phyloP scores from a whole-genome alignment of 2,888 invertebrate species.

The Pachliopta kotzebuea region DNA sequence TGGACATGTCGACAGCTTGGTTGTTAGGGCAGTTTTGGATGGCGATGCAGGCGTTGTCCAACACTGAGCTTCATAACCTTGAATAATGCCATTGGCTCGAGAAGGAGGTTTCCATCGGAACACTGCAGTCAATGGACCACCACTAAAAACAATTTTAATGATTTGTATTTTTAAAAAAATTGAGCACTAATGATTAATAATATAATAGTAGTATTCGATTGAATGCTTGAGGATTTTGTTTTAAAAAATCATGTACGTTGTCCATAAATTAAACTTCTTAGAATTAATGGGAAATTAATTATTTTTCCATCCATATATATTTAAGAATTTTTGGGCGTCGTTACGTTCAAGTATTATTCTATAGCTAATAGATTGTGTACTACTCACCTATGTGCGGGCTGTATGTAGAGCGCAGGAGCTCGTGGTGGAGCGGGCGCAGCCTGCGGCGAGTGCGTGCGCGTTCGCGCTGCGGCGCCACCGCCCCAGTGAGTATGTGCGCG shows the following conservation, averaged over 20 bases:
- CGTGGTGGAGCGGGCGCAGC: conserved; percentile 89
- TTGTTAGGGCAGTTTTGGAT: conserved; percentile 39
- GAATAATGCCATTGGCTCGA: conserved; percentile 86
- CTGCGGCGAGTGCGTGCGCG: conserved; percentile 87
- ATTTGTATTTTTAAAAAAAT: background rate
- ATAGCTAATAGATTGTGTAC: too few species aligned
- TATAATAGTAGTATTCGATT: background rate
- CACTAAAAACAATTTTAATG: conserved; percentile 40
- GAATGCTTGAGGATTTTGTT: too few species aligned
- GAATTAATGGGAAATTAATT: too few species aligned
- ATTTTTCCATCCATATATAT: too few species aligned
- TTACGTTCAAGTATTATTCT: too few species aligned
- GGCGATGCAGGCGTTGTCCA: conserved; percentile 73
- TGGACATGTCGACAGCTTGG: conserved; percentile 76
- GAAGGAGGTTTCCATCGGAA: conserved; percentile 91
- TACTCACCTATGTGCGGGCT: conserved; percentile 39
- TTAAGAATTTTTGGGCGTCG: too few species aligned
- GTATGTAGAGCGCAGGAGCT: conserved; percentile 86
- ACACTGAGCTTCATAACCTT: conserved; percentile 86
- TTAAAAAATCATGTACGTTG: too few species aligned
- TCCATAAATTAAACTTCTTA: too few species aligned
- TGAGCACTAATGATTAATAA: background rate
- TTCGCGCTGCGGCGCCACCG: conserved; percentile 82
- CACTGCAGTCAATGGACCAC: conserved; percentile 77
- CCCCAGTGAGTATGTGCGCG: conserved; percentile 94